phyloP scores from a whole-genome alignment of 2,113 vertebrate genomes.

The Benitochromis conjunctus region DNA sequence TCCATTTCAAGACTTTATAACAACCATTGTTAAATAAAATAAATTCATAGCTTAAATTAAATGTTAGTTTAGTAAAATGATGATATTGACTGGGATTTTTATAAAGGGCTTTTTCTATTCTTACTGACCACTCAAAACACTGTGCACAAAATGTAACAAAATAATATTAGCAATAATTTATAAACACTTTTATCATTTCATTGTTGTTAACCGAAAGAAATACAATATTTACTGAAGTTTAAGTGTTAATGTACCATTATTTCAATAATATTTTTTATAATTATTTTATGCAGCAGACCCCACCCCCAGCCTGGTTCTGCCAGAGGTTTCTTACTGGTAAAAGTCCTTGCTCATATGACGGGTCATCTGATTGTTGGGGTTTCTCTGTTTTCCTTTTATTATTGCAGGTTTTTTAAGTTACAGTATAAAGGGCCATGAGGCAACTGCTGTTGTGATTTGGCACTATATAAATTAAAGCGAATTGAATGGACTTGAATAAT shows the following conservation, averaged over 20 bases:
- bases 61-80: background rate
- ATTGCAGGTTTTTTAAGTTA: background rate
- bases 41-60: background rate
- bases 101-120: background rate
- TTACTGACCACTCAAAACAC: background rate
- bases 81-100: background rate
- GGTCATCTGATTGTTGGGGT: background rate
- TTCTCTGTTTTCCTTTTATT: background rate
- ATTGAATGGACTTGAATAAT: background rate
- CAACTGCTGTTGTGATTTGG: background rate
- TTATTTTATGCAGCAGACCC: background rate
- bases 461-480: background rate
- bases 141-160: background rate
- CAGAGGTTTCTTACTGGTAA: background rate
- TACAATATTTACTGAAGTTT: background rate
- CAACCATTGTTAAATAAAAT: background rate
- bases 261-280: background rate
- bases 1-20: background rate
- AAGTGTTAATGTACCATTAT: background rate
- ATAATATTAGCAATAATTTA: background rate
- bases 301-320: background rate
- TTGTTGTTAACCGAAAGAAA: background rate
- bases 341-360: background rate
- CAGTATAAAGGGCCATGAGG: background rate
- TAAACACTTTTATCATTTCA: background rate